These are phyloP conservation scores for Oscheius myriophilus DNA, from an alignment of 2,888 invertebrate genomes.

Conservation along the genomic window DNA sequence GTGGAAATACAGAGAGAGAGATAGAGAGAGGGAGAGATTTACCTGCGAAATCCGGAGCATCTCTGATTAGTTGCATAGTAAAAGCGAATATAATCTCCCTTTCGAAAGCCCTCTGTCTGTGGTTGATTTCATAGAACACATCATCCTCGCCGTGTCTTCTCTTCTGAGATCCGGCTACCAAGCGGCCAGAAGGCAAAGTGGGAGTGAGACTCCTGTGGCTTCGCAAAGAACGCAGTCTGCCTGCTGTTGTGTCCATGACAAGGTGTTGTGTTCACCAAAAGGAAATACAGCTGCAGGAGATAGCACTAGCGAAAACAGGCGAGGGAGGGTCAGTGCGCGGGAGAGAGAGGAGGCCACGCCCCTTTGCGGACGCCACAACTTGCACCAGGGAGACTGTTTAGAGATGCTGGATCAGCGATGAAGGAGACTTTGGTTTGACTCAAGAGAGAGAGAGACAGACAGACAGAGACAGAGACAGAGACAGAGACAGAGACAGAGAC, in stretches of 20 bases:
- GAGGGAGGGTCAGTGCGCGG: no score
- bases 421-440: no score
- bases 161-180: slow-evolving; percentile 27
- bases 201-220: slow-evolving; percentile 5
- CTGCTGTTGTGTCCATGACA: background rate
- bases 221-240: slow-evolving; percentile 8
- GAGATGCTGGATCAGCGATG: no score
- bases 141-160: slow-evolving; percentile 23
- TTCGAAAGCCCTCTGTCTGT: background rate
- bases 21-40: background rate
- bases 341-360: no score
- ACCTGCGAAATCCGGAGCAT: background rate
- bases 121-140: slow-evolving; percentile 1
- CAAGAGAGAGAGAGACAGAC: no score
- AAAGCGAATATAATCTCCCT: background rate
- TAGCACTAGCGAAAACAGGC: no score
- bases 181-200: slow-evolving; percentile 11
- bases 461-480: no score
- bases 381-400: no score
- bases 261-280: no score
- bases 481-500: no score
- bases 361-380: no score
- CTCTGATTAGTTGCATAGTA: background rate
- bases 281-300: no score
- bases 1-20: slow-evolving; percentile 4